phyloP scores from a whole-genome alignment of 2,797 vertebrate genomes.

The Hypotaenidia okinawae region DNA sequence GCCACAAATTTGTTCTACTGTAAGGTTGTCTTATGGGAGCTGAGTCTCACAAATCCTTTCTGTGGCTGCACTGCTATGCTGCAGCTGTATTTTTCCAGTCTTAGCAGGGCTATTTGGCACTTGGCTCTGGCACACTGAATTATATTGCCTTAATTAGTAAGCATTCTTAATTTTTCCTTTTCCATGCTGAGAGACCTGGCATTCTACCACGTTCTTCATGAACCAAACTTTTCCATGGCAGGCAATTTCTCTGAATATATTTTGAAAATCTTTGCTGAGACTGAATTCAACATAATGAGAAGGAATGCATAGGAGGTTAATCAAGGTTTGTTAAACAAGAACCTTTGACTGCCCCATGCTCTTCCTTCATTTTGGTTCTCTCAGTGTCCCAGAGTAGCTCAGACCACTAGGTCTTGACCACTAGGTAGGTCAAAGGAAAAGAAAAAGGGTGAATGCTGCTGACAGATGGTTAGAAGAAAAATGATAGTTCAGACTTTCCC shows the following conservation, averaged over 20 bases:
- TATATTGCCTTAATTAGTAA: constrained; percentile 34
- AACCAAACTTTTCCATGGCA: background rate
- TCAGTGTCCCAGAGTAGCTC: background rate
- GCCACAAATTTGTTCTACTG: background rate
- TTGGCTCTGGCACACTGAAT: background rate
- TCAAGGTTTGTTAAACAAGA: constrained; percentile 39
- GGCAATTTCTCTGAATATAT: background rate
- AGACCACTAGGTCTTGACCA: no score
- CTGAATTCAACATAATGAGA: constrained; percentile 20
- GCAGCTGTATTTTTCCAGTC: background rate
- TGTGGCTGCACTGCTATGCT: background rate
- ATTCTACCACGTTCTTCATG: background rate
- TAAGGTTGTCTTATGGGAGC: background rate
- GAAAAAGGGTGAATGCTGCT: background rate
- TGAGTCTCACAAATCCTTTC: background rate
- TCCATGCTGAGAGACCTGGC: constrained; percentile 6
- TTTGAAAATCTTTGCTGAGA: background rate
- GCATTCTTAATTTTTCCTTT: constrained; percentile 16
- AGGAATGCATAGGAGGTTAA: background rate
- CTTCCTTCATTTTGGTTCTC: background rate
- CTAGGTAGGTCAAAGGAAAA: background rate
- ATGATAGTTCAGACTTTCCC: background rate
- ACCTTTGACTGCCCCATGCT: background rate
- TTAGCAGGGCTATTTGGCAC: background rate
- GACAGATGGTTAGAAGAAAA: background rate